These are phyloP conservation scores for Probosciger aterrimus DNA, from an alignment of 2,113 vertebrate species.

Conservation along the genomic window DNA sequence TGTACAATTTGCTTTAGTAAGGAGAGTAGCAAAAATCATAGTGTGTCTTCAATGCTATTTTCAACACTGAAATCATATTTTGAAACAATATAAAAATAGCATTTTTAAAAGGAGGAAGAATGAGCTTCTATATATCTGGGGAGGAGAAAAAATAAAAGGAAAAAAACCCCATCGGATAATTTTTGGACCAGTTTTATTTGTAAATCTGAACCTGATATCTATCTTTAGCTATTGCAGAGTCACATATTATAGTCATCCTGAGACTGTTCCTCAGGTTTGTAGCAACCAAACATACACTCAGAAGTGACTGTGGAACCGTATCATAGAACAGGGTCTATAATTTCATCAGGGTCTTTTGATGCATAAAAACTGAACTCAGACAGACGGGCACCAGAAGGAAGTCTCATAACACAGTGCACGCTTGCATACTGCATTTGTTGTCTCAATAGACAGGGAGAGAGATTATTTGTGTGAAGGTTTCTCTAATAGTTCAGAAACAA, in stretches of 20 bases:
- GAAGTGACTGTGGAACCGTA: not conserved
- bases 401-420: not conserved
- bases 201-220: not conserved
- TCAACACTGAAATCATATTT: not conserved
- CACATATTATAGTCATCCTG: not conserved
- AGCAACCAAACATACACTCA: not conserved
- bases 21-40: not conserved
- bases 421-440: not conserved
- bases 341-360: not conserved
- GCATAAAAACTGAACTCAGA: conserved; percentile 23
- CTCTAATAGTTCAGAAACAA: not conserved
- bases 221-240: not conserved
- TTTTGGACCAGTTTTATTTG: not conserved
- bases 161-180: not conserved
- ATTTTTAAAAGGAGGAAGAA: conserved; percentile 8
- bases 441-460: not conserved
- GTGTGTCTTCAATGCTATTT: not conserved
- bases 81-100: not conserved
- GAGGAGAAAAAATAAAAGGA: not conserved
- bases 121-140: not conserved
- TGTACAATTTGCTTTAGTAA: not conserved
- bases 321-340: not conserved
- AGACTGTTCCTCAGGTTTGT: not conserved
- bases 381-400: not conserved
- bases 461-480: not conserved